Conservation (phyloP, 2,888 invertebrate genomes). For the Argyresthia goedartella region DNA sequence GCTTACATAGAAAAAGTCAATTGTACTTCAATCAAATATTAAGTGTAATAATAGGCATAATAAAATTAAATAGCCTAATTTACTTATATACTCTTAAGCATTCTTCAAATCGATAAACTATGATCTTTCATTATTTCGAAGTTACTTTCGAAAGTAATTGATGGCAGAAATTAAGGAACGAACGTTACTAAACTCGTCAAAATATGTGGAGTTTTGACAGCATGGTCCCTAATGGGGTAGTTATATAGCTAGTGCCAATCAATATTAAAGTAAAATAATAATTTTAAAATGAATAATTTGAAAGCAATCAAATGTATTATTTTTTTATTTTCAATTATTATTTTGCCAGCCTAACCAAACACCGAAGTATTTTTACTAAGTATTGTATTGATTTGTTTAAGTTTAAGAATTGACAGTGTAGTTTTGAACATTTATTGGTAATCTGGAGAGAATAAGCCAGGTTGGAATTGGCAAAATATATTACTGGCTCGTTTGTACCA, state of each 20-base stretch:
- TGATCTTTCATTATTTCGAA: too few species aligned
- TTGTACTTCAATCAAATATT: background rate
- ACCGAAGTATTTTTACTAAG: too few species aligned
- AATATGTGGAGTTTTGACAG: conserved; percentile 14
- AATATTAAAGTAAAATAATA: conserved; percentile 13
- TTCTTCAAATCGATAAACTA: too few species aligned
- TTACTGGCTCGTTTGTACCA: too few species aligned
- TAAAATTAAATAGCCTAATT: background rate
- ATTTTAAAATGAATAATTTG: background rate
- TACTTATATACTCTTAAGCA: background rate
- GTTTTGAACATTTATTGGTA: too few species aligned
- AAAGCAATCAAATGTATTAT: background rate
- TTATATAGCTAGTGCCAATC: conserved; percentile 60
- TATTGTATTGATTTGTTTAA: too few species aligned
- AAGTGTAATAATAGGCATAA: background rate
- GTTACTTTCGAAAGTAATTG: too few species aligned
- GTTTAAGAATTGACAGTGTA: too few species aligned
- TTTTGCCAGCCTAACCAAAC: too few species aligned
- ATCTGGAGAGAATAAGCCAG: too few species aligned
- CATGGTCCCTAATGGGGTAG: conserved; percentile 57
- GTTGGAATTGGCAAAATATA: too few species aligned
- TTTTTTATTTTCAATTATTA: background rate
- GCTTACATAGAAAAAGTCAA: background rate
- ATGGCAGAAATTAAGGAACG: too few species aligned
- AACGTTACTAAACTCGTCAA: background rate